These are phyloP conservation scores for Lasius fuliginosus DNA, from an alignment of 2,888 invertebrate species.

Conservation along the genomic window DNA sequence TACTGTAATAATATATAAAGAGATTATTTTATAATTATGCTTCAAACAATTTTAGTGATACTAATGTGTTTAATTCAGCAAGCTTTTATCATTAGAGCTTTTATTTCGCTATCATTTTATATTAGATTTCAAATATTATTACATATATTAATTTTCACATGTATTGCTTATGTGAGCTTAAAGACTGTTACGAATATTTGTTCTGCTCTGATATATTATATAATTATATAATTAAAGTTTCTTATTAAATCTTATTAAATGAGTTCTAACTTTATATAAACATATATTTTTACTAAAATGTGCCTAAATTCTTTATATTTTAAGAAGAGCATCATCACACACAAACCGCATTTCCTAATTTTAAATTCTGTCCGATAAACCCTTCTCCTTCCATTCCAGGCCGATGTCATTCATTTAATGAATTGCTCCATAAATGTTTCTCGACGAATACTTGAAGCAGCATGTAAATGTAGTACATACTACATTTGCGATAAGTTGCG, in stretches of 20 bases:
- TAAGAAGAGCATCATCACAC: slow-evolving; percentile 33
- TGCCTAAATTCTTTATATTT: slow-evolving; percentile 65
- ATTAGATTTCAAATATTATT: slow-evolving; percentile 26
- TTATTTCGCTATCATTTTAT: not conserved
- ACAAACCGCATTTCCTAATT: slow-evolving; percentile 40
- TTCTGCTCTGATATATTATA: not conserved
- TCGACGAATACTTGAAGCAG: slow-evolving; percentile 46
- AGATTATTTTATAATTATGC: slow-evolving; percentile 2
- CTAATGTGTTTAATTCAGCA: not conserved
- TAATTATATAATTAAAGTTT: not conserved
- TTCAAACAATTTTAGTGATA: slow-evolving; percentile 2
- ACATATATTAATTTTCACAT: not conserved
- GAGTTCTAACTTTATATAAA: not conserved
- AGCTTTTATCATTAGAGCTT: slow-evolving; percentile 11
- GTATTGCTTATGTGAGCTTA: not conserved
- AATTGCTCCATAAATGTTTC: slow-evolving; percentile 53
- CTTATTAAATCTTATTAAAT: slow-evolving; percentile 3
- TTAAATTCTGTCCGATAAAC: slow-evolving; percentile 50
- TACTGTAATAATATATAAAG: slow-evolving; percentile 3
- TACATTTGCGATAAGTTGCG: slow-evolving; percentile 61
- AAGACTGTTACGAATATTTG: slow-evolving; percentile 8
- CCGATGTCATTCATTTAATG: slow-evolving; percentile 45
- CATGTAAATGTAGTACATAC: slow-evolving; percentile 62
- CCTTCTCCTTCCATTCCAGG: slow-evolving; percentile 60
- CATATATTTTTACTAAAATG: not conserved